These are phyloP conservation scores for Dryobota labecula DNA, from an alignment of 2,888 invertebrate genomes.

Conservation along the genomic window DNA sequence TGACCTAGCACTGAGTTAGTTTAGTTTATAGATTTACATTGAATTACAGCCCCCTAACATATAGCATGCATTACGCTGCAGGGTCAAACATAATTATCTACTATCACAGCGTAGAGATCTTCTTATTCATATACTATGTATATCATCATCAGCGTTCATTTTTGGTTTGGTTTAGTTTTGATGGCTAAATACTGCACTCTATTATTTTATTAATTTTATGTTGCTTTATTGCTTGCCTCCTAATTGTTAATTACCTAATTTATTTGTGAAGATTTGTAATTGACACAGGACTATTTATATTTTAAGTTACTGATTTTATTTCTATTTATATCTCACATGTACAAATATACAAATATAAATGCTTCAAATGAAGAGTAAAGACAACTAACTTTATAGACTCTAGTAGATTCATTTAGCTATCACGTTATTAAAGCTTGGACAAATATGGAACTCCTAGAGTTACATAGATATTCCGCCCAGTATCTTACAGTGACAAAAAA, in stretches of 20 bases:
- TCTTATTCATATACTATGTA: not conserved
- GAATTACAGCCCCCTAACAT: not conserved
- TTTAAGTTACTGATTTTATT: not conserved
- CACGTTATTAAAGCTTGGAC: not conserved
- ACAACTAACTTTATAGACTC: not conserved
- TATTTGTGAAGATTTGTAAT: not conserved
- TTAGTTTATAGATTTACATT: constrained; percentile 24
- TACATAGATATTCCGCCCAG: not conserved
- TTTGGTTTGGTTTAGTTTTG: not conserved
- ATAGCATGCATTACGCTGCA: not conserved
- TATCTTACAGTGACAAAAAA: not conserved
- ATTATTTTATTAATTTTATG: not conserved
- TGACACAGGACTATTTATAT: not conserved
- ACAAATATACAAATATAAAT: not conserved
- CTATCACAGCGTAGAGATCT: not conserved
- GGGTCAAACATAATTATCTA: not conserved
- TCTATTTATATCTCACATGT: not conserved
- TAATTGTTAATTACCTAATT: not conserved
- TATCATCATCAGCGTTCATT: not conserved
- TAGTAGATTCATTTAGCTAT: not conserved
- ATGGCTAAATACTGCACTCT: not conserved
- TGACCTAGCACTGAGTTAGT: constrained; percentile 15
- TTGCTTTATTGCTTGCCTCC: not conserved
- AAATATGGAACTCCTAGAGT: not conserved
- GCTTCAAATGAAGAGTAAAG: not conserved